Evolutionary conservation across 1,140 invertebrate species (phyloP).

Genomic region (Drosophila nebulosa): DNA sequence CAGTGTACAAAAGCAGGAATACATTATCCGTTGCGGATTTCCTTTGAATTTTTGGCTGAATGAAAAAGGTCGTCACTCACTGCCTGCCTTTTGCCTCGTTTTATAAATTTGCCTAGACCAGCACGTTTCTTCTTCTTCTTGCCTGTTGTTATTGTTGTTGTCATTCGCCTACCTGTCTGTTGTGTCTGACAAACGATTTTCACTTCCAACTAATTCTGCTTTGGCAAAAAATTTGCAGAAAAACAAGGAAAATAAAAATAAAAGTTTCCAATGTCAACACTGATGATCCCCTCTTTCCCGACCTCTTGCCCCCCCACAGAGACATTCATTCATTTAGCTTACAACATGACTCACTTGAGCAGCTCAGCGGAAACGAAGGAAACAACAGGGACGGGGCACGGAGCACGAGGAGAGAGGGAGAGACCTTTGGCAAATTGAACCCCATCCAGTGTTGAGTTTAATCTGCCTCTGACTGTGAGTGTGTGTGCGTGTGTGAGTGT

Average conservation of each 20-base stretch:
- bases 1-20: background rate
- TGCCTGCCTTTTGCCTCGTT: background rate
- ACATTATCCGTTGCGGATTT: background rate
- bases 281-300: slow-evolving; percentile 25
- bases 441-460: background rate
- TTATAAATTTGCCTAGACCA: slow-evolving; percentile 57
- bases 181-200: slow-evolving; percentile 49
- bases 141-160: background rate
- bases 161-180: slow-evolving; percentile 9
- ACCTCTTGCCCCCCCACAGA: background rate
- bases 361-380: slow-evolving; percentile 49
- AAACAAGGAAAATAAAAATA: slow-evolving; percentile 45
- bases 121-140: slow-evolving; percentile 13
- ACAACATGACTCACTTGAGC: slow-evolving; percentile 57
- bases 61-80: background rate
- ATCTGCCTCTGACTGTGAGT: background rate
- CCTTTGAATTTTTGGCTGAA: background rate
- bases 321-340: slow-evolving; percentile 53
- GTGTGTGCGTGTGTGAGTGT: slow-evolving; percentile 1
- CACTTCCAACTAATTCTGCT: slow-evolving; percentile 67
- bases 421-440: background rate
- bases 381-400: background rate
- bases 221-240: slow-evolving; percentile 48
- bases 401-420: background rate
- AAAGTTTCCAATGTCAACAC: slow-evolving; percentile 68